Evolutionary conservation across 1,140 invertebrate species (phyloP), one percentile per base, ranked within the genome.

Genomic region (Nephila pilipes): DNA sequence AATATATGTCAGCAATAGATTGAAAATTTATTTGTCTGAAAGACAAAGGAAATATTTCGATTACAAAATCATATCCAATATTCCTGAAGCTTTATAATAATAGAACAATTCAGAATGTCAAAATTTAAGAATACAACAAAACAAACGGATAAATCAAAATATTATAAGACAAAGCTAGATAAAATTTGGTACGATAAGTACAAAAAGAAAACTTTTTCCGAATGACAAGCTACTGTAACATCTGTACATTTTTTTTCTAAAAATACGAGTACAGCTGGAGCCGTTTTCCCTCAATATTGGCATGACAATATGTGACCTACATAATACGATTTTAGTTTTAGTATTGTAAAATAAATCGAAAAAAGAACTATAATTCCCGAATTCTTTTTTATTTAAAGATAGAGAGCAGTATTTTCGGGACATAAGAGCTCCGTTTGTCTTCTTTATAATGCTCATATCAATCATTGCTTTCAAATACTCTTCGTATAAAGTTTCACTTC

Each of bases 301-400:
- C 14, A 75, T 25, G 16, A 75, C 65, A 75, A 75, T 75, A 75
- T 75, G 29, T 29, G 29, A 75, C 65, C 65, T 75, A 75, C 25
- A 69, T 69, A 36, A 75, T 16, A 18, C 12, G 14, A 75, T 32
- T 18, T 75, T 25, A 32, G 12, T 75, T 65, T 75, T 36, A 18
- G 63, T 29, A 32, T 29, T 69, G 29, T 10, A 18, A 75, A 75
- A 75, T 75, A 75, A 75, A 69, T 69, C 12, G n/a, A 32, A 32
- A 75, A 29, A 18, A 2, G 18, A 12, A 25, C 12, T 18, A 75
- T 32, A 10, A 1, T 32, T 5, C 16, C 1, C 12, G 29, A 75
- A 75, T 29, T 75, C 25, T 69, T 25, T 16, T 16, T 32, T 75
- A 29, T 32, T 75, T 65, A 65, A 75, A 36, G 16, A 75, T 32